Conservation (phyloP, 2,888 invertebrate genomes). For the Cosmia pyralina region DNA sequence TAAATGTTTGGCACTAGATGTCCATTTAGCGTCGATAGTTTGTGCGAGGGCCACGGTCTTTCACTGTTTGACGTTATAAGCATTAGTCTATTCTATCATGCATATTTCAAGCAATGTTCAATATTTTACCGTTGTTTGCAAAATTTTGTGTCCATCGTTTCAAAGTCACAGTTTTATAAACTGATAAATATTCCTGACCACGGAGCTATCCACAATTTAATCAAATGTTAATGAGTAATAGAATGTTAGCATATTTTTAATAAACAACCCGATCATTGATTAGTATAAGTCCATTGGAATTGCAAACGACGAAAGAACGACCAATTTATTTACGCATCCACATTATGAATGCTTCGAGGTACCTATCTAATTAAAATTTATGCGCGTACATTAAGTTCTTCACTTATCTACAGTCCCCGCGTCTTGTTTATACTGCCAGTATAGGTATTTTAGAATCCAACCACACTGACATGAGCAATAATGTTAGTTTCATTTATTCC, state of each 20-base stretch:
- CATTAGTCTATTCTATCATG: not conserved
- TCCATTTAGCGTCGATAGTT: constrained; percentile 33
- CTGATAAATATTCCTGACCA: not conserved
- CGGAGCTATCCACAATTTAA: constrained; percentile 26
- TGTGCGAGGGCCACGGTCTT: constrained; percentile 24
- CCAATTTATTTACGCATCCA: constrained; percentile 73
- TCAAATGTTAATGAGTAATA: constrained; percentile 50
- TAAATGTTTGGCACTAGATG: constrained; percentile 47
- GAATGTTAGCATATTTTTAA: constrained; percentile 58
- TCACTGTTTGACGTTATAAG: constrained; percentile 23
- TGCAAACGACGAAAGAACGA: constrained; percentile 61
- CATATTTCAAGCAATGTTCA: constrained; percentile 17
- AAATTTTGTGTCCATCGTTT: not conserved
- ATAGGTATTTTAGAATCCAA: constrained; percentile 65
- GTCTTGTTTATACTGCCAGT: constrained; percentile 66
- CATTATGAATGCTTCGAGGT: constrained; percentile 71
- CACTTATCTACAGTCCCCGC: constrained; percentile 71
- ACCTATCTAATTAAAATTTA: constrained; percentile 80
- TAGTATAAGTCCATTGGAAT: constrained; percentile 61
- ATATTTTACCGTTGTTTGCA: not conserved
- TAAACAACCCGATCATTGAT: constrained; percentile 64
- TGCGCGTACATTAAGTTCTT: constrained; percentile 74
- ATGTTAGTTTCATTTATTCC: constrained; percentile 69
- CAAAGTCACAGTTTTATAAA: constrained; percentile 7
- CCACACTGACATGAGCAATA: constrained; percentile 57